Base-by-base conservation (phyloP, 2,113 vertebrate species). In the Tauraco erythrolophus region DNA sequence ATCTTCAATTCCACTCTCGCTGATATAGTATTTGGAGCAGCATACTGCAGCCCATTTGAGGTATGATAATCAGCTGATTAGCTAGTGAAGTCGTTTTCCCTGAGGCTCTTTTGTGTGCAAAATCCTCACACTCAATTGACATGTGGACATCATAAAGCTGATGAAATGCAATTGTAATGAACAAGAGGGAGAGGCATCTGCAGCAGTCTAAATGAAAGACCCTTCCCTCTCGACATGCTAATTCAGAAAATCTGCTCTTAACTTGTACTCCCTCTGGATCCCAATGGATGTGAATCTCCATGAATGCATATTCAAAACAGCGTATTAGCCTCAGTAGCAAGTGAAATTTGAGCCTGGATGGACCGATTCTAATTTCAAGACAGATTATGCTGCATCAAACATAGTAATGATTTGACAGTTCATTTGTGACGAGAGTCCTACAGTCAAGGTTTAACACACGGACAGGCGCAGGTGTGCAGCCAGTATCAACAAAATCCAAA, bases 61-160 rank as follows among this genome's bases (percentile, higher is more conserved):
- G 99, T 99, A 99, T 99, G 99, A 99, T 99, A 99, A 99, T 99
- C 99, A 99, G 99, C 99, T 99, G 99, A 99, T 99, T 99, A 99
- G 99, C 99, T 99, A 97, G 98, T 98, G 98, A 98, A 99, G 99
- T 99, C 98, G 98, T 99, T 99, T 99, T 99, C 99, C 99, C 99
- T 98, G 98, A 99, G 99, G 99, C 98, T 99, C 98, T 99, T 99
- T 99, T 99, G 99, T 99, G 99, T 99, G 99, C 99, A 99, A 99
- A 99, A 99, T 99, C 99, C 99, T 99, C 99, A 98, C 99, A 98
- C 98, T 99, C 99, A 99, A 99, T 99, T 99, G 99, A 99, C 99
- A 99, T 99, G 99, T 99, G 99, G 99, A 99, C 99, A 99, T 99
- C 99, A 99, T 99, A 99, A 99, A 99, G 99, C 99, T 99, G 99